phyloP scores from a whole-genome alignment of 2,888 invertebrate genomes.

The Notodonta ziczac region DNA sequence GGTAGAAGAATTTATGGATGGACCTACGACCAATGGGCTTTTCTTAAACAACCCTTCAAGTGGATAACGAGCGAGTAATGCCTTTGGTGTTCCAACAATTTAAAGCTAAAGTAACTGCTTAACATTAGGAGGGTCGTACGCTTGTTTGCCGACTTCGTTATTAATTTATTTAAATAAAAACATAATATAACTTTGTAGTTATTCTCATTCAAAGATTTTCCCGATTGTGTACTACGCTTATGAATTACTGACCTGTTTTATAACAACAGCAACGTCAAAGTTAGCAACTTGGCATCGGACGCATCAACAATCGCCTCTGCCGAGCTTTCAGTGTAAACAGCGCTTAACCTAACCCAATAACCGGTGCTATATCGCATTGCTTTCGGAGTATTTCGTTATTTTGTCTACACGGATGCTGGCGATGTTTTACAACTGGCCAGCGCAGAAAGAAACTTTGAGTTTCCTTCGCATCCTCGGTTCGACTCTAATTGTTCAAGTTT shows the following conservation, averaged over 20 bases:
- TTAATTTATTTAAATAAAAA: too few relatives aligned
- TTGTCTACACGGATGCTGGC: slow-evolving; percentile 83
- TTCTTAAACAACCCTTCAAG: too few relatives aligned
- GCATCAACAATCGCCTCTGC: slow-evolving; percentile 78
- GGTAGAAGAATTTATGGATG: too few relatives aligned
- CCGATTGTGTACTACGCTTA: not conserved
- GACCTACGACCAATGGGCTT: too few relatives aligned
- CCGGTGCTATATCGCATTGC: slow-evolving; percentile 77
- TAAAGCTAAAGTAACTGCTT: too few relatives aligned
- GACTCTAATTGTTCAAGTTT: slow-evolving; percentile 41
- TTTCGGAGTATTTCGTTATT: slow-evolving; percentile 83
- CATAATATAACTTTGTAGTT: too few relatives aligned
- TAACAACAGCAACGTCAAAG: slow-evolving; percentile 64
- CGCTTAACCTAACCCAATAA: slow-evolving; percentile 84
- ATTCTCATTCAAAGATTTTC: not conserved
- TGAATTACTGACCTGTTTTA: slow-evolving; percentile 43
- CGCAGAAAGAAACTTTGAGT: slow-evolving; percentile 47
- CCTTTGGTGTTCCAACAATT: too few relatives aligned
- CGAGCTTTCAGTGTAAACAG: slow-evolving; percentile 70
- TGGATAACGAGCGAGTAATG: too few relatives aligned
- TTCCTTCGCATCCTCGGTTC: slow-evolving; percentile 39
- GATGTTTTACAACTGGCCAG: slow-evolving; percentile 69
- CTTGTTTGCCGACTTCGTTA: too few relatives aligned
- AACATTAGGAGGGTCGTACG: too few relatives aligned
- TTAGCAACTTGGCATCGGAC: slow-evolving; percentile 72